phyloP scores from a whole-genome alignment of 2,888 invertebrate genomes.

The Doris montereyensis region DNA sequence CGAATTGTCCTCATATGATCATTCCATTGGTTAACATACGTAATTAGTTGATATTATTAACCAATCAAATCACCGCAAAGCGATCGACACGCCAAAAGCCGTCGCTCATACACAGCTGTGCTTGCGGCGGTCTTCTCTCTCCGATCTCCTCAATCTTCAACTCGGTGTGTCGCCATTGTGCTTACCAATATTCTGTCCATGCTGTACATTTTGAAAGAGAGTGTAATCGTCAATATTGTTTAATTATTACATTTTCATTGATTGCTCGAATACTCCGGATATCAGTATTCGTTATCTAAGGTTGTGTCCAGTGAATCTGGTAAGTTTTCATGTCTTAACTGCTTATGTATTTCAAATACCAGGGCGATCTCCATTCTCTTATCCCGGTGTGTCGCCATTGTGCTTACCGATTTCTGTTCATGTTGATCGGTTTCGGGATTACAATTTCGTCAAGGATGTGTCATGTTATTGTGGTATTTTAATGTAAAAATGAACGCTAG shows the following conservation, averaged over 20 bases:
- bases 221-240: conserved; percentile 10
- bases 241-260: conserved; percentile 6
- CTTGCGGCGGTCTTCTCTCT: conserved; percentile 29
- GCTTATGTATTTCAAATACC: no score
- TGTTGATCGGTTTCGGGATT: conserved; percentile 41
- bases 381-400: no score
- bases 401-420: conserved; percentile 12
- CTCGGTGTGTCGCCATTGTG: conserved; percentile 49
- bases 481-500: no score
- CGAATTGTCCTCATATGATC: not conserved
- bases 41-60: conserved; percentile 40
- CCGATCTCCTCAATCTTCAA: conserved; percentile 16
- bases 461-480: no score
- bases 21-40: conserved; percentile 42
- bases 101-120: conserved; percentile 41
- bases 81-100: conserved; percentile 44
- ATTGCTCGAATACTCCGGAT: conserved; percentile 24
- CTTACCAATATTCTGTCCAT: conserved; percentile 28
- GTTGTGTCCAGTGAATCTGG: not conserved
- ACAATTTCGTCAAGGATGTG: no score
- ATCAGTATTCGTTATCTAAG: not conserved
- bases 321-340: no score
- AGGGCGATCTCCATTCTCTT: no score
- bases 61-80: conserved; percentile 42
- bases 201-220: conserved; percentile 31